Conservation (phyloP, 2,888 invertebrate genomes). For the Criorhina ranunculi region DNA sequence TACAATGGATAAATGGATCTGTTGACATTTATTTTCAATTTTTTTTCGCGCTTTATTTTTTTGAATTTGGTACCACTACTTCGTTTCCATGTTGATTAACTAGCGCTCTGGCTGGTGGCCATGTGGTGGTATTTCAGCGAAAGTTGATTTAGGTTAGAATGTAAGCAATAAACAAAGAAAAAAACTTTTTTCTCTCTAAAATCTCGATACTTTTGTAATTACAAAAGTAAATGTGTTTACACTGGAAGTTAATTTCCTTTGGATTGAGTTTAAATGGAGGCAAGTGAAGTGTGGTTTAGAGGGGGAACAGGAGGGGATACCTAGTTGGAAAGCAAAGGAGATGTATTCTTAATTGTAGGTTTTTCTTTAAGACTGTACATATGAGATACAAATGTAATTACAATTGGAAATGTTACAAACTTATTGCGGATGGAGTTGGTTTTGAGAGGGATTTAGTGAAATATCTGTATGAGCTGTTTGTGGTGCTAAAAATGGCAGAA, state of each 20-base stretch:
- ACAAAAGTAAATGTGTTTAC: conserved; percentile 68
- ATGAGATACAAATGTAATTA: conserved; percentile 54
- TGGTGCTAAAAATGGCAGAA: too few species aligned
- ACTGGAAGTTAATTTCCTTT: conserved; percentile 56
- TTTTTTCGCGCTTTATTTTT: conserved; percentile 30
- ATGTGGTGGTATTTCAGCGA: conserved; percentile 48
- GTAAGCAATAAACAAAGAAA: conserved; percentile 68
- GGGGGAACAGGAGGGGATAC: conserved; percentile 7
- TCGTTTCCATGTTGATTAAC: conserved; percentile 42
- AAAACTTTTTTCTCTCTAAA: conserved; percentile 42
- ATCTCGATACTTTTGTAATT: conserved; percentile 69
- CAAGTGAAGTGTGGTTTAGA: neutral
- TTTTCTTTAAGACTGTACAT: conserved; percentile 43
- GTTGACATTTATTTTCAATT: conserved; percentile 67
- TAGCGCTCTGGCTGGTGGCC: conserved; percentile 1
- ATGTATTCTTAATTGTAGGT: conserved; percentile 65
- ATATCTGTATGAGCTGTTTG: too few species aligned
- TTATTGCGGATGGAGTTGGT: neutral
- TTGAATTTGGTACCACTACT: conserved; percentile 32
- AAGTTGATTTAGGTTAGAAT: conserved; percentile 76
- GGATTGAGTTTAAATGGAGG: conserved; percentile 19
- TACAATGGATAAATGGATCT: conserved; percentile 58
- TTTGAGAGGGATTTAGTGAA: neutral
- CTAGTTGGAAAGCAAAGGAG: conserved; percentile 60
- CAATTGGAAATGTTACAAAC: conserved; percentile 19